These are phyloP conservation scores for Phycodurus eques DNA, from an alignment of 2,113 vertebrate genomes.

Conservation along the genomic window DNA sequence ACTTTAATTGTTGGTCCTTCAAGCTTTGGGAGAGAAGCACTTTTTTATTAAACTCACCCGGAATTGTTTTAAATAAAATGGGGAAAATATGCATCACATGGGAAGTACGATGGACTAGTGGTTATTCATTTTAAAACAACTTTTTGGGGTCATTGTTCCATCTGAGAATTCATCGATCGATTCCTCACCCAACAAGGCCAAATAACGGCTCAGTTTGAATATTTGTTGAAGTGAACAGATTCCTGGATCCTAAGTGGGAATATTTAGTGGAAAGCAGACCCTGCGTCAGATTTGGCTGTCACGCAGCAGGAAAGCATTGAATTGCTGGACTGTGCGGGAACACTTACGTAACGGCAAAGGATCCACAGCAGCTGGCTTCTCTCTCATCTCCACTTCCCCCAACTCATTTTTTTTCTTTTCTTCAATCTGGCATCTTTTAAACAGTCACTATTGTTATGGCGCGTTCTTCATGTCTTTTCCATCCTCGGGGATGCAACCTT, in stretches of 20 bases:
- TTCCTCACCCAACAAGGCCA: conserved; percentile 5
- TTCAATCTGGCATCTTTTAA: conserved; percentile 32
- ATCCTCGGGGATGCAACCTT: neutral
- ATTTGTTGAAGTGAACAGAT: neutral
- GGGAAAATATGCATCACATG: too few relatives aligned
- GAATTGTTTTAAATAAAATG: too few relatives aligned
- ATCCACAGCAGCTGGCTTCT: conserved; percentile 52
- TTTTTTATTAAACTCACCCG: too few relatives aligned
- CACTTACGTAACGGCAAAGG: conserved; percentile 53
- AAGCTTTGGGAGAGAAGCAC: too few relatives aligned
- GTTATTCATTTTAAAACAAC: too few relatives aligned
- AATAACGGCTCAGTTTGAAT: conserved; percentile 9
- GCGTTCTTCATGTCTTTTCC: conserved; percentile 2
- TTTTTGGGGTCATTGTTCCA: neutral
- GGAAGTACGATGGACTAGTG: too few relatives aligned
- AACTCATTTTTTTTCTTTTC: conserved; percentile 20
- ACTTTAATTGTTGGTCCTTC: too few relatives aligned
- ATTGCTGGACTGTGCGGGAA: conserved; percentile 48
- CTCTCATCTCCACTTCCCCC: conserved; percentile 38
- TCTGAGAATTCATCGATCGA: neutral
- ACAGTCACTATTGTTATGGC: conserved; percentile 26
- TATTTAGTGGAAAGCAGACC: conserved; percentile 9
- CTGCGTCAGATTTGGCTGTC: conserved; percentile 26
- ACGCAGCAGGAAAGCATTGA: conserved; percentile 27
- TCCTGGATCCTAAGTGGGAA: conserved; percentile 1